Conservation (phyloP, 1,140 invertebrate genomes). For the Mactra quadrangularis region DNA sequence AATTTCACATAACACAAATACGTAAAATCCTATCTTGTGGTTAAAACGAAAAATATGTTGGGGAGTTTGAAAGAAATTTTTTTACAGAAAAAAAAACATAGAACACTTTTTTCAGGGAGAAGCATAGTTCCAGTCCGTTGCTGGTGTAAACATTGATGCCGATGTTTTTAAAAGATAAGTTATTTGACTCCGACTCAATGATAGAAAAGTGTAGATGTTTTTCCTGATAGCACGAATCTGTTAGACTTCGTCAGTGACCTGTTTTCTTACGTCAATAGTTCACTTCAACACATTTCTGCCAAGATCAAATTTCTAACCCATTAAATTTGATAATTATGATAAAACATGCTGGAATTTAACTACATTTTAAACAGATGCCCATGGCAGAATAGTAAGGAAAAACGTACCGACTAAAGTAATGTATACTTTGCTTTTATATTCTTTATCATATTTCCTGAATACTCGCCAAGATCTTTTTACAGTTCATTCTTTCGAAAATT, state of each 20-base stretch:
- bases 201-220: constrained; percentile 33
- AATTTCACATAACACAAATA: not conserved
- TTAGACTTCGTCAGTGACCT: constrained; percentile 59
- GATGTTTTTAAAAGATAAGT: constrained; percentile 58
- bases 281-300: constrained; percentile 59
- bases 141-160: constrained; percentile 38
- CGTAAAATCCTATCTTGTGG: constrained; percentile 2
- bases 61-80: constrained; percentile 35
- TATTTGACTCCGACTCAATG: constrained; percentile 23
- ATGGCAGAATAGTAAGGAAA: constrained; percentile 11
- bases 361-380: constrained; percentile 59
- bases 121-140: constrained; percentile 28
- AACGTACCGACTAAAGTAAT: not conserved
- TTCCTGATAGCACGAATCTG: constrained; percentile 35
- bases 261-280: constrained; percentile 57
- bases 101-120: not conserved
- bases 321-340: constrained; percentile 64
- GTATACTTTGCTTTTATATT: constrained; percentile 15
- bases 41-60: constrained; percentile 9
- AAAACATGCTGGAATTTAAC: constrained; percentile 61
- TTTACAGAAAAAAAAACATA: constrained; percentile 6
- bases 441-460: constrained; percentile 47
- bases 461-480: constrained; percentile 35
- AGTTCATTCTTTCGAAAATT: constrained; percentile 35
- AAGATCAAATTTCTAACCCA: constrained; percentile 50